phyloP scores from a whole-genome alignment of 2,888 invertebrate genomes.

The Timema podura region DNA sequence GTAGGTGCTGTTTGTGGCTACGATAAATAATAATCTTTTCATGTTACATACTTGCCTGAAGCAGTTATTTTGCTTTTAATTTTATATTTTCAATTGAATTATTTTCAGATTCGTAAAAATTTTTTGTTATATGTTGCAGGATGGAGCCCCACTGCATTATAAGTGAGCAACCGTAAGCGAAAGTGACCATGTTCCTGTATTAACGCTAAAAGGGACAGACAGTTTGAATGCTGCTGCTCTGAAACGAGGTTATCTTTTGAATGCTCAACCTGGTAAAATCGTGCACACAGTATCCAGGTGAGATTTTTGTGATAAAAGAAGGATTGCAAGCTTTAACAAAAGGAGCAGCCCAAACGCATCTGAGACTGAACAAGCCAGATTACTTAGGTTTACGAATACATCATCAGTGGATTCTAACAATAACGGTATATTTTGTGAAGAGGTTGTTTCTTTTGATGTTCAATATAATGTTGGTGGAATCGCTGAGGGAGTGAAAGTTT shows the following conservation, averaged over 20 bases:
- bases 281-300: background rate
- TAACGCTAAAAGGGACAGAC: slow-evolving; percentile 4
- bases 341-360: background rate
- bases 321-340: background rate
- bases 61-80: too few species aligned
- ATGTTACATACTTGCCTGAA: too few species aligned
- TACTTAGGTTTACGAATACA: background rate
- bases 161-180: background rate
- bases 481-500: slow-evolving; percentile 9
- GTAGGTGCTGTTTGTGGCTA: too few species aligned
- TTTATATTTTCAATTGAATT: too few species aligned
- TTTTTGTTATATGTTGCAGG: background rate
- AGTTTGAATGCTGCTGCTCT: slow-evolving; percentile 6
- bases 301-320: slow-evolving; percentile 6
- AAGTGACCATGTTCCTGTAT: background rate
- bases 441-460: slow-evolving; percentile 3
- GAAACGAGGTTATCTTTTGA: background rate
- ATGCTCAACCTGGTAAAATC: background rate
- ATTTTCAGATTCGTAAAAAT: background rate
- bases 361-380: background rate
- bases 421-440: slow-evolving; percentile 10
- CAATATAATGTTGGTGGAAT: slow-evolving; percentile 9
- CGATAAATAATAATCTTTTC: too few species aligned
- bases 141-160: slow-evolving; percentile 11
- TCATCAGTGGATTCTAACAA: slow-evolving; percentile 3